Conservation (phyloP, 2,888 invertebrate genomes). For the Hofmannophila pseudospretella region DNA sequence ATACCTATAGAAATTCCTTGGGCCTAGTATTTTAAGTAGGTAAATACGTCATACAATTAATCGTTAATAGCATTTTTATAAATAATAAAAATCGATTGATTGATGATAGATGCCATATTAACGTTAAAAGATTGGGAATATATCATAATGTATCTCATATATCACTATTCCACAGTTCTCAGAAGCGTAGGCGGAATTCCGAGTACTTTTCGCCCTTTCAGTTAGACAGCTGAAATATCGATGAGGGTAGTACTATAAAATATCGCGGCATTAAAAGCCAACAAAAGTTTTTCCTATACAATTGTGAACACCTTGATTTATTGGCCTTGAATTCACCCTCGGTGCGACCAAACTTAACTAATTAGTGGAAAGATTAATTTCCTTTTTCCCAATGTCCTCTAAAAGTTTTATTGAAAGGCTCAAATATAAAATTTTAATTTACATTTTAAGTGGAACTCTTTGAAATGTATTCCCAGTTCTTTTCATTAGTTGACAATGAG, state of each 20-base stretch:
- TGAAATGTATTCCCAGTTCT: too few relatives aligned
- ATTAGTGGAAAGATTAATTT: constrained; percentile 76
- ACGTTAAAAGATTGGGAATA: too few relatives aligned
- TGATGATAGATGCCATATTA: too few relatives aligned
- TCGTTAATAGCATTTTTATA: too few relatives aligned
- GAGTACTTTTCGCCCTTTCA: constrained; percentile 14
- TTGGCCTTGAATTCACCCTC: constrained; percentile 60
- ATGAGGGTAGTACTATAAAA: constrained; percentile 39
- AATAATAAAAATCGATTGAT: too few relatives aligned
- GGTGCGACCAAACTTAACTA: constrained; percentile 71
- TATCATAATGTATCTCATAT: too few relatives aligned
- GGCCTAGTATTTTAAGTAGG: too few relatives aligned
- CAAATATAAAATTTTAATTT: not conserved
- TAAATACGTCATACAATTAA: too few relatives aligned
- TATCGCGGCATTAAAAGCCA: constrained; percentile 47
- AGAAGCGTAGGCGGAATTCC: constrained; percentile 2
- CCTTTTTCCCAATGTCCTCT: constrained; percentile 65
- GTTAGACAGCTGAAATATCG: constrained; percentile 41
- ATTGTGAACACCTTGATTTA: constrained; percentile 69
- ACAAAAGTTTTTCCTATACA: constrained; percentile 39
- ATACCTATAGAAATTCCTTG: too few relatives aligned
- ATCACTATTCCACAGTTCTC: not conserved
- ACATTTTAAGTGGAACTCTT: too few relatives aligned
- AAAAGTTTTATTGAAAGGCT: constrained; percentile 47
- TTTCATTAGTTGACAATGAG: too few relatives aligned